Percentiles rank a stretch among this genome's conserved stretches.
Evolutionary conservation across 2,888 invertebrate genomes (phyloP).

Genomic region (Eristalis intricaria): DNA sequence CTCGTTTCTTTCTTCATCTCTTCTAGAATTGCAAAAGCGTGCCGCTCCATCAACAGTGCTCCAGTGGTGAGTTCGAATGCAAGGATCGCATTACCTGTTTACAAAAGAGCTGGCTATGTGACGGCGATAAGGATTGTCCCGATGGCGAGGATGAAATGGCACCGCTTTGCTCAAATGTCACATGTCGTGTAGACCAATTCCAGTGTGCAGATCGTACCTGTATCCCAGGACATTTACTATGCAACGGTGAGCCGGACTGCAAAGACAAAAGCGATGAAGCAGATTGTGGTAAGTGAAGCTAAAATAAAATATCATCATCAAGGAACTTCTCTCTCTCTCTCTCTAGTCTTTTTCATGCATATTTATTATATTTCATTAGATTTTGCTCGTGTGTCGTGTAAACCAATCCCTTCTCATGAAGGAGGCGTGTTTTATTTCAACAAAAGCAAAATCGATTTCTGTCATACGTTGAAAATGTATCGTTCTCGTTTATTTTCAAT

Average conservation of each 20-base stretch:
- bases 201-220: conserved; percentile 91
- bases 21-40: conserved; percentile 84
- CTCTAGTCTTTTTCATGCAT: no score
- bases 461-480: not conserved
- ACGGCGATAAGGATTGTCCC: conserved; percentile 91
- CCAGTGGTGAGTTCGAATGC: conserved; percentile 87
- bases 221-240: conserved; percentile 90
- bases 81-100: conserved; percentile 91
- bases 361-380: not conserved
- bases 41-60: not conserved
- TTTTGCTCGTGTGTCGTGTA: not conserved
- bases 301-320: not conserved
- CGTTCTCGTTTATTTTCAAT: not conserved
- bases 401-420: not conserved
- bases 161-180: conserved; percentile 86
- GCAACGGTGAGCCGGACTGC: conserved; percentile 92
- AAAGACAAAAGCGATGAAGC: conserved; percentile 92
- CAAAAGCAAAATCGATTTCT: not conserved
- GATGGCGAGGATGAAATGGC: conserved; percentile 90
- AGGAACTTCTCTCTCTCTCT: no score
- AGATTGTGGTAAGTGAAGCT: conserved; percentile 86
- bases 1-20: not conserved
- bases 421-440: not conserved
- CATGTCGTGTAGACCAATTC: conserved; percentile 93
- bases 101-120: conserved; percentile 91